Evolutionary conservation across 1,140 invertebrate genomes (phyloP).

Genomic region (Chironomus striatipennis): DNA sequence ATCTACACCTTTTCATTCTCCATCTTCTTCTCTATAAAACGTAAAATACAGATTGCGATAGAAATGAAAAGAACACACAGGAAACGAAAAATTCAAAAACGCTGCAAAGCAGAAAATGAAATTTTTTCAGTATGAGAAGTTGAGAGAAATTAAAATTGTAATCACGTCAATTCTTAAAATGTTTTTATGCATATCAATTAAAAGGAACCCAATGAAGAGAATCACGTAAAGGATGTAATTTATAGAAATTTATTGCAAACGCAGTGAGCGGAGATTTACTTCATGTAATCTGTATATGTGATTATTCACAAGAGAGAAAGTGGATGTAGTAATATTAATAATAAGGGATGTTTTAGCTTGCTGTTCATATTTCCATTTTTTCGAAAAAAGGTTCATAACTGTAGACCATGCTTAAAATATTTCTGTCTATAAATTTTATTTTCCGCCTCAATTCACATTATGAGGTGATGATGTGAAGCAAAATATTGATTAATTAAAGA

Average conservation of each 20-base stretch:
- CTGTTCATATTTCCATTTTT: too few species aligned
- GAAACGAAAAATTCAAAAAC: neutral
- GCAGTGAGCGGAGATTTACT: neutral
- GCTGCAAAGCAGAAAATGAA: neutral
- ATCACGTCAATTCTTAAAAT: constrained; percentile 20
- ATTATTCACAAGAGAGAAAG: neutral
- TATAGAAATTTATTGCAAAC: constrained; percentile 15
- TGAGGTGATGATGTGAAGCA: too few species aligned
- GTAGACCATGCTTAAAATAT: too few species aligned
- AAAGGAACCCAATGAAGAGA: neutral
- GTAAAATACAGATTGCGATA: too few species aligned
- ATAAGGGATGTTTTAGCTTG: neutral
- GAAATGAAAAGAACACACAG: neutral
- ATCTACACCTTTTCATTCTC: too few species aligned
- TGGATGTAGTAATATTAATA: neutral
- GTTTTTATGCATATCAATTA: constrained; percentile 22
- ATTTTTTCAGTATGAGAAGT: neutral
- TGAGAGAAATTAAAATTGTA: constrained; percentile 11
- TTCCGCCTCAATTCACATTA: too few species aligned
- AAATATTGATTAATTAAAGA: too few species aligned
- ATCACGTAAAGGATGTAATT: constrained; percentile 20
- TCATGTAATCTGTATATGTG: neutral
- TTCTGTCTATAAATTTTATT: too few species aligned
- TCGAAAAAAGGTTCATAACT: too few species aligned
- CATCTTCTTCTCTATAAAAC: too few species aligned